A percentile compares a stretch with the other conserved stretches of the same genome.
Conservation (phyloP, 2,888 invertebrate genomes). For the Perizoma flavofasciatum region DNA sequence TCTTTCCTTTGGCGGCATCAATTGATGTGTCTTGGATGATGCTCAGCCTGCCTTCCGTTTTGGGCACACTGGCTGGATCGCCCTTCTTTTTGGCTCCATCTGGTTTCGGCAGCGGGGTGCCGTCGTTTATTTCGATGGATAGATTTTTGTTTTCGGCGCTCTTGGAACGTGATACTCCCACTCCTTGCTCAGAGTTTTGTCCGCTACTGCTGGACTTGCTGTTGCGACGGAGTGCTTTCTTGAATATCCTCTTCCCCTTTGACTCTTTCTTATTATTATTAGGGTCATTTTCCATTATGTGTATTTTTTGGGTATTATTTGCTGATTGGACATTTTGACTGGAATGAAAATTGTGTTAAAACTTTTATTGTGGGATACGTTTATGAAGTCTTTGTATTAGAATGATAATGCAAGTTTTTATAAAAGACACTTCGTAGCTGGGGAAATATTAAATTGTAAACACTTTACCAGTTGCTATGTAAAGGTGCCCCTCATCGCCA, state of each 20-base stretch:
- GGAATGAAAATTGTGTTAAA: constrained; percentile 44
- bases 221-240: constrained; percentile 71
- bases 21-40: constrained; percentile 29
- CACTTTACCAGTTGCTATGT: constrained; percentile 58
- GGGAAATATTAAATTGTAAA: constrained; percentile 31
- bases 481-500: constrained; percentile 62
- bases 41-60: constrained; percentile 22
- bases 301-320: constrained; percentile 48
- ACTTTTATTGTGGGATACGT: constrained; percentile 1
- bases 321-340: constrained; percentile 67
- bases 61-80: constrained; percentile 34
- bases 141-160: constrained; percentile 64
- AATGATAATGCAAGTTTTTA: not conserved
- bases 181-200: constrained; percentile 57
- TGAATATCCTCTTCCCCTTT: constrained; percentile 75
- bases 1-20: constrained; percentile 46
- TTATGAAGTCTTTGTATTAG: not conserved
- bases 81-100: constrained; percentile 56
- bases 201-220: constrained; percentile 68
- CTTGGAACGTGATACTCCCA: constrained; percentile 62
- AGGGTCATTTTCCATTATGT: constrained; percentile 81
- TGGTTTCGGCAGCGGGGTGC: constrained; percentile 59
- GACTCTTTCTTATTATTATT: constrained; percentile 69
- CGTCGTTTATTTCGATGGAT: constrained; percentile 59
- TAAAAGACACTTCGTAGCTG: not conserved